Conservation (phyloP, 2,888 invertebrate genomes). For the Amorpha juglandis region DNA sequence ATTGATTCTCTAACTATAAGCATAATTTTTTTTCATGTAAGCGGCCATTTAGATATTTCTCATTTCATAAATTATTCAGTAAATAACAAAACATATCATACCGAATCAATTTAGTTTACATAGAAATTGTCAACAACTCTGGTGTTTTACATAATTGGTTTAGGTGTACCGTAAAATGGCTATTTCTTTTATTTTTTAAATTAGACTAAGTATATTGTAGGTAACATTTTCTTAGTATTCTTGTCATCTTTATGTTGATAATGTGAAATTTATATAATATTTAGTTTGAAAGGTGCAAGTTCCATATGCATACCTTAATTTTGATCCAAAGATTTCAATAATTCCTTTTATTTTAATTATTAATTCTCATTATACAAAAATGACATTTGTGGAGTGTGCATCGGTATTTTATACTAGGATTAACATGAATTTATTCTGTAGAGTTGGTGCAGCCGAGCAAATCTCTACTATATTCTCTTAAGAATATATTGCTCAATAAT, state of each 20-base stretch:
- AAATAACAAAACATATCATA: slow-evolving; percentile 82
- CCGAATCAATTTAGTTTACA: slow-evolving; percentile 71
- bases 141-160: slow-evolving; percentile 63
- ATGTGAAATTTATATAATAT: slow-evolving; percentile 73
- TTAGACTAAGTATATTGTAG: slow-evolving; percentile 78
- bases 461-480: slow-evolving; percentile 82
- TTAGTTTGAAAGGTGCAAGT: slow-evolving; percentile 78
- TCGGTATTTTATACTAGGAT: slow-evolving; percentile 79
- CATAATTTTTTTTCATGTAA: slow-evolving; percentile 78
- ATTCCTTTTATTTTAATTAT: slow-evolving; percentile 64
- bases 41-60: slow-evolving; percentile 76
- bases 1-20: slow-evolving; percentile 82
- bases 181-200: slow-evolving; percentile 73
- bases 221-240: slow-evolving; percentile 69
- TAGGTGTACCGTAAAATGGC: slow-evolving; percentile 71
- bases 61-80: slow-evolving; percentile 79
- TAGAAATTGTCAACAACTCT: slow-evolving; percentile 65
- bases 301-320: slow-evolving; percentile 79
- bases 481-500: slow-evolving; percentile 83
- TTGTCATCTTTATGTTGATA: slow-evolving; percentile 75
- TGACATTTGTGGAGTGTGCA: slow-evolving; percentile 82
- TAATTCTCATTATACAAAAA: slow-evolving; percentile 69
- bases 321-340: slow-evolving; percentile 82
- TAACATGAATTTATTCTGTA: slow-evolving; percentile 75
- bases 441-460: slow-evolving; percentile 83